These are phyloP conservation scores for Bubo bubo DNA, from an alignment of 2,113 vertebrate genomes.

Conservation along the genomic window DNA sequence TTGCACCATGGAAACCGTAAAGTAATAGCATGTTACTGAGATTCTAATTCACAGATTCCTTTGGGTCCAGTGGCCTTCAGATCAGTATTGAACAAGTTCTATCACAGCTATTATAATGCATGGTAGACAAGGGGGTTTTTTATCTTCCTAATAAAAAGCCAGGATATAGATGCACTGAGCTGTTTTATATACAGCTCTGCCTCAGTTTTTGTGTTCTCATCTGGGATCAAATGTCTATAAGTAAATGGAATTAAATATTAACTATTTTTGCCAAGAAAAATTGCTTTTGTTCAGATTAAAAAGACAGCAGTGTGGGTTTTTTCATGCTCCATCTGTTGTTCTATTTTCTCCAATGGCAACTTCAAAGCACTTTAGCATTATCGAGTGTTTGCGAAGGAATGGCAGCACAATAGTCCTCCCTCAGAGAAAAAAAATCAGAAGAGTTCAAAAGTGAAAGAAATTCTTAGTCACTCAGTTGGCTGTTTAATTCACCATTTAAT, in stretches of 20 bases:
- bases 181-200: background rate
- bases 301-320: constrained; percentile 1
- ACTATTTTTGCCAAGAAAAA: constrained; percentile 41
- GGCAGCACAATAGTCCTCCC: constrained; percentile 21
- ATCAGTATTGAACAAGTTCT: constrained; percentile 5
- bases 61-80: background rate
- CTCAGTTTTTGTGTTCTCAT: background rate
- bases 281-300: constrained; percentile 49
- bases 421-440: background rate
- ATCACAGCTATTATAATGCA: background rate
- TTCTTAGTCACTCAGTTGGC: constrained; percentile 13
- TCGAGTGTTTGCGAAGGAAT: constrained; percentile 9
- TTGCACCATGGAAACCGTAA: background rate
- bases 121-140: background rate
- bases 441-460: constrained; percentile 56
- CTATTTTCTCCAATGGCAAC: constrained; percentile 53
- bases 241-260: constrained; percentile 66
- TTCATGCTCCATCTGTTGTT: constrained; percentile 46
- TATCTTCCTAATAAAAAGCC: background rate
- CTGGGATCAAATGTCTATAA: constrained; percentile 17
- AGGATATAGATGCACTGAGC: background rate
- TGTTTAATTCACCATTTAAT: constrained; percentile 70
- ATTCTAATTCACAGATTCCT: background rate
- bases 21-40: background rate
- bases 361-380: constrained; percentile 54